Base-by-base conservation (phyloP, 2,888 invertebrate genomes). In the Eupithecia inturbata region DNA sequence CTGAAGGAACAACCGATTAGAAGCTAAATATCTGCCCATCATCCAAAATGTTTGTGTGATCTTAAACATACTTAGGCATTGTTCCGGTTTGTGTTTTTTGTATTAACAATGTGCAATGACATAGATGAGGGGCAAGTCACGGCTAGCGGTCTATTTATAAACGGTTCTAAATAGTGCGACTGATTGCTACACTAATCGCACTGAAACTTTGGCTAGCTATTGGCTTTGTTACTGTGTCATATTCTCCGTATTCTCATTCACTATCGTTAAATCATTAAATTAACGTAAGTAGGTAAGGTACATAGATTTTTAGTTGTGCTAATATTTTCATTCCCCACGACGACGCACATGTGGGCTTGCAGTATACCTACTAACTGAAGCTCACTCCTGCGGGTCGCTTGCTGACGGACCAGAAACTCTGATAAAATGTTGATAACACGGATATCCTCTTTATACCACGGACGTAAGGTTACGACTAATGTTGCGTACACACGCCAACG, bases 161-260 rank as follows among this genome's bases (percentile, higher is more conserved):
- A 80, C 68, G 76, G 77, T 79, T 85, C 80, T 81, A 86, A 86
- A 86, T 85, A 87, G 86, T 81, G 68, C 82, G 77, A 76, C 80
- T 84, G 83, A 86, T 85, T 87, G 87, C 82, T 83, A 82, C 82
- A 87, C 86, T 82, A 81, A 83, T 83, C 81, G 64, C 33, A 12
- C 9, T 36, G 64, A 36, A 36, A 36, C 36, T 64, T 64, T 36
- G 7, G 7, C 28, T 31, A 62, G 10, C 33, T 63, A 33, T 36
- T 36, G 64, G 62, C 31, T 62, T 62, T 1, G 57, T 26, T 26
- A 57, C 57, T 57, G 57, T 57, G 57, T 57, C 57, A 57, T 26
- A 26, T 22, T 57, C 57, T 9, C 22, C 57, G 53, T 57, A 57
- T 26, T 26, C 12, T 26, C 26, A 57, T 57, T 26, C 22, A 53